phyloP scores from a whole-genome alignment of 2,888 invertebrate genomes.

The Pseudoips prasinana region DNA sequence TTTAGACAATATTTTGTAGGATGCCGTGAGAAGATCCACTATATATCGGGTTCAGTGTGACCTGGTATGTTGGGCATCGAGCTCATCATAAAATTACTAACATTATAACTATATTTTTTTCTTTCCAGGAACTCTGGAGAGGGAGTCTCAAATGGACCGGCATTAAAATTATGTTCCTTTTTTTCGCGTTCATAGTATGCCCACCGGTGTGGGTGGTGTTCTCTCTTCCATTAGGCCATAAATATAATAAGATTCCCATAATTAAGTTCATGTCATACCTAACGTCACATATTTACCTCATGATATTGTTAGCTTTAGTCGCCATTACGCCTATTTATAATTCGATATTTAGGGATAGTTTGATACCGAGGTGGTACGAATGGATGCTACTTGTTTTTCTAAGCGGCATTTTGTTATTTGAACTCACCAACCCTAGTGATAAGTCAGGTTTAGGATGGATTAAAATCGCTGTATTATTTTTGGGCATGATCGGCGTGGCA shows the following conservation, averaged over 20 bases:
- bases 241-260: constrained; percentile 98
- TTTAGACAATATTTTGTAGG: too few relatives aligned
- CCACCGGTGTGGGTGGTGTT: constrained; percentile 98
- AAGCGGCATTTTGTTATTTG: constrained; percentile 96
- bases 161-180: constrained; percentile 95
- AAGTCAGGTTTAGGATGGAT: constrained; percentile 98
- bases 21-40: too few relatives aligned
- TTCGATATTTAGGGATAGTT: constrained; percentile 88
- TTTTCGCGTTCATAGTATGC: constrained; percentile 95
- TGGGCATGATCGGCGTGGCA: constrained; percentile 95
- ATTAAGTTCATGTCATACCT: constrained; percentile 99
- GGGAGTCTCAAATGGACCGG: constrained; percentile 98
- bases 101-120: constrained; percentile 16
- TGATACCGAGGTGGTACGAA: constrained; percentile 97
- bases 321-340: constrained; percentile 93
- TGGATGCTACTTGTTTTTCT: constrained; percentile 97
- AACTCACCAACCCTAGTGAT: constrained; percentile 98
- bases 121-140: constrained; percentile 96
- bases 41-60: too few relatives aligned
- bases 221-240: constrained; percentile 96
- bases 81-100: too few relatives aligned
- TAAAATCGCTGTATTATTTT: constrained; percentile 91
- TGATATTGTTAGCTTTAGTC: constrained; percentile 94
- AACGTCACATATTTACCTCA: constrained; percentile 98
- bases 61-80: too few relatives aligned